Base-by-base conservation (phyloP, 2,113 vertebrate genomes). In the Forbesichthys papilliferus region DNA sequence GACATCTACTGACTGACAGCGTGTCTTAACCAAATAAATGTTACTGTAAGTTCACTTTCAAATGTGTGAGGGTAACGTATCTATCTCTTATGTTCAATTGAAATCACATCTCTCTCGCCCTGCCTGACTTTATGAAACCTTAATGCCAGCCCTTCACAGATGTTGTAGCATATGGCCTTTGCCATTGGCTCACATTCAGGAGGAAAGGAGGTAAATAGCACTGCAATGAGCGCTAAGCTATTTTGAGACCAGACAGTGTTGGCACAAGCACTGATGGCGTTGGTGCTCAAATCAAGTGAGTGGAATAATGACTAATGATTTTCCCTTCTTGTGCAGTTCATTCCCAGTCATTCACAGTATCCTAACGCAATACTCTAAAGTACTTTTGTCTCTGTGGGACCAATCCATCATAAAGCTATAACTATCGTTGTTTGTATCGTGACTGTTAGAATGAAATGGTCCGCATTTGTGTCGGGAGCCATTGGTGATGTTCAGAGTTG, bases 271-370 rank as follows among this genome's bases (percentile, higher is more conserved):
- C 67, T 46, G 48, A 82, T 73, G 71, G 58, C 74, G 66, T 71
- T 61, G 66, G 36, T 71, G 75, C 81, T 81, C 56, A 81, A 79
- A 74, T 82, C 77, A 86, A 78, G 71, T 75, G 71, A 74, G 79
- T 63, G 75, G 75, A 88, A 86, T 82, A 75, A 87, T 81, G 82
- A 76, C 75, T 82, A 74, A 74, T 86, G 82, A 85, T 86, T 74
- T 79, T 72, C 61, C 61, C 48, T 70, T 62, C 60, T 75, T 61
- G 77, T 65, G 71, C 77, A 16, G 16, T 16, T 81, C 75, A 27
- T 27, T 27, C 27, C 68, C 66, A 57, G 47, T 81, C 75, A 27
- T 27, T 27, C 27, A 66, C 66, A 57, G 47, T 58, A 60, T 64
- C 5, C 66, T 60, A 52, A 85, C 74, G 53, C 73, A 66, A 76